These are phyloP conservation scores for Teleogryllus occipitalis DNA, from an alignment of 1,140 invertebrate genomes.

Conservation along the genomic window DNA sequence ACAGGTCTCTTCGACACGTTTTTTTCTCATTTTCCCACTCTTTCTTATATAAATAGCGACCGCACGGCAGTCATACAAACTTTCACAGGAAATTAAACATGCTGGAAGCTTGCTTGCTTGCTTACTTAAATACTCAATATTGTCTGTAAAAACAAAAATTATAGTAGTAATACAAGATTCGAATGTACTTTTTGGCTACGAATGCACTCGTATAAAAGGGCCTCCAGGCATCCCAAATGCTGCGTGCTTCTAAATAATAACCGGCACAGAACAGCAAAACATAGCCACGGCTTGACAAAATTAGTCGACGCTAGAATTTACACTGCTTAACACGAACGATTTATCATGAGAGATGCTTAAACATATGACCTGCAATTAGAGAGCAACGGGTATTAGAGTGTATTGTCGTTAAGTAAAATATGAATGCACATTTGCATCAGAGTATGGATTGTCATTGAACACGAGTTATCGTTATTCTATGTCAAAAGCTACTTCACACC, in stretches of 20 bases:
- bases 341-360: too few relatives aligned
- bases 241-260: background rate
- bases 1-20: background rate
- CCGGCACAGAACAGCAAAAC: background rate
- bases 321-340: background rate
- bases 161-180: background rate
- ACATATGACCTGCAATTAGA: too few relatives aligned
- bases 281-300: background rate
- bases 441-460: background rate
- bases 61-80: background rate
- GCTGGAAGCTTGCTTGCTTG: background rate
- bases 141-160: background rate
- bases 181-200: background rate
- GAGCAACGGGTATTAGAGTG: too few relatives aligned
- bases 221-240: background rate
- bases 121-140: background rate
- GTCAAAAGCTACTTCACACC: background rate
- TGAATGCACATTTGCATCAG: background rate
- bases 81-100: background rate
- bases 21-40: background rate
- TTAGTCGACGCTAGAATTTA: background rate
- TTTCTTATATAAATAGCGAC: background rate
- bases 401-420: too few relatives aligned
- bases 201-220: background rate
- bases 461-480: background rate